These are phyloP conservation scores for Antennarius maculatus DNA, from an alignment of 2,797 vertebrate genomes.

Conservation along the genomic window DNA sequence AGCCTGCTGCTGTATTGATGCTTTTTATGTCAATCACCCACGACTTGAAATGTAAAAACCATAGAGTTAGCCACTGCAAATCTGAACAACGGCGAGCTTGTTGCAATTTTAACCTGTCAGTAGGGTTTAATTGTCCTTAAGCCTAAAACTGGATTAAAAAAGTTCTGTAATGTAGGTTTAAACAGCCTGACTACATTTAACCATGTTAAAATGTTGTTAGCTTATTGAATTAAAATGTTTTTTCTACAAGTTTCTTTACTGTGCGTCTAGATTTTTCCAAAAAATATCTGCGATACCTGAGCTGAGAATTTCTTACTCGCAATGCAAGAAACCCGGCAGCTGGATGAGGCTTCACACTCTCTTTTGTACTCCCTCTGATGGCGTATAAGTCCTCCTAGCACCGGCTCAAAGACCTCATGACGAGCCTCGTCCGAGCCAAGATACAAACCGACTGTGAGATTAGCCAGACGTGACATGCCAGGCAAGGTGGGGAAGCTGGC, in stretches of 20 bases:
- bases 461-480: slow-evolving; percentile 61
- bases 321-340: slow-evolving; percentile 46
- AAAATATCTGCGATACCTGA: neutral
- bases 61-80: too few relatives aligned
- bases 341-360: slow-evolving; percentile 32
- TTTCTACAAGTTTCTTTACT: neutral
- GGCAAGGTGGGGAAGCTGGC: slow-evolving; percentile 56
- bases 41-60: too few relatives aligned
- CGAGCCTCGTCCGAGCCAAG: slow-evolving; percentile 43
- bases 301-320: slow-evolving; percentile 16
- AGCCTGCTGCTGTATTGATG: too few relatives aligned
- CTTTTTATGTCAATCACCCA: too few relatives aligned
- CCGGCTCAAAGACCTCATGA: slow-evolving; percentile 45
- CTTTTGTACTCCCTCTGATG: slow-evolving; percentile 33
- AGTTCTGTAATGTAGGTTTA: too few relatives aligned
- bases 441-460: slow-evolving; percentile 63
- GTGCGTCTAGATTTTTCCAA: too few relatives aligned
- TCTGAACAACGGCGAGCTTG: too few relatives aligned
- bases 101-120: too few relatives aligned
- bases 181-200: too few relatives aligned
- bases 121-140: too few relatives aligned
- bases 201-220: neutral
- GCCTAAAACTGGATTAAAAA: too few relatives aligned
- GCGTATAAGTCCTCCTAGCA: slow-evolving; percentile 33
- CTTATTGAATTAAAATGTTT: neutral